Base-by-base conservation (phyloP, 2,113 vertebrate species). In the Trichechus manatus region DNA sequence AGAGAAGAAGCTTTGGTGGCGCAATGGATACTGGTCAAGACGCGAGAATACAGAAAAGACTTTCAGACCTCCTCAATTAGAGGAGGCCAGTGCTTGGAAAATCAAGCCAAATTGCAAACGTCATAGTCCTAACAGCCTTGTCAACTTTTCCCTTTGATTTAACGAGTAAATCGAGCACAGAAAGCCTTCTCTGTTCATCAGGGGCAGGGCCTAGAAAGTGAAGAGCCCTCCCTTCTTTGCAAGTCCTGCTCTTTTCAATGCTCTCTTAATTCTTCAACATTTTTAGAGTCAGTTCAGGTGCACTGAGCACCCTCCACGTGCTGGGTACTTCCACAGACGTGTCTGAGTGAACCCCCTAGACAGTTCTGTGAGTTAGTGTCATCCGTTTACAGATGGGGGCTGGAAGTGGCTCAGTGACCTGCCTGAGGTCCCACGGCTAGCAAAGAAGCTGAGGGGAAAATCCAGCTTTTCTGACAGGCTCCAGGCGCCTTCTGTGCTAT, bases 121-220 rank as follows among this genome's bases (percentile, higher is more conserved):
- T 4, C 14, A 9, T 64, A 0, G 20, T 29, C 79, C 20, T 59
- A 14, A 36, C 5, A 8, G 68, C 13, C 7, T 0, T 0, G 3
- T 15, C 59, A 23, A 10, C 47, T 13, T 22, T n/a, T 39, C 74
- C 59, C 68, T 66, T 87, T 15, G 25, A 39, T 8, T 8, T 50
- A 9, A 6, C 42, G 6, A 31, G 14, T 5, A 68, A 74, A 39
- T 36, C 6, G 0, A 47, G 2, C 0, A 3, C 2, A 23, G 27
- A 25, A 42, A 29, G 8, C 1, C 17, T 61, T 9, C 36, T 14
- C 10, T 17, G 1, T 31, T 39, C 27, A 5, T 1, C 2, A 6
- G 50, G 23, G n/a, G 25, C 59, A 66, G 44, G 19, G 63, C 56
- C 79, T 27, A 9, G 39, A 68, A 79, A 53, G 6, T 15, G 10